phyloP scores from a whole-genome alignment of 2,113 vertebrate species.

The Mormyrus lacerda region DNA sequence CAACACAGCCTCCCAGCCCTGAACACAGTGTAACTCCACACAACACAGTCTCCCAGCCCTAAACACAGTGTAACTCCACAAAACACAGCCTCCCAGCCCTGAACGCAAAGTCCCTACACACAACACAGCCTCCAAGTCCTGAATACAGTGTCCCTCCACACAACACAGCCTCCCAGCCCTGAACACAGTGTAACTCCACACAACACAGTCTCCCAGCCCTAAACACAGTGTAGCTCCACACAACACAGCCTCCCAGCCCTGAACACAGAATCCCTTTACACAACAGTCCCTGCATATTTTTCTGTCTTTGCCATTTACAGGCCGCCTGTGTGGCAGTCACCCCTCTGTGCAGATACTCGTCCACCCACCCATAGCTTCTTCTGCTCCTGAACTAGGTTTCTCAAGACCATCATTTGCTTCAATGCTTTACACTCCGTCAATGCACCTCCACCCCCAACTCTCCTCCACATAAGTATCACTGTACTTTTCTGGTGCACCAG shows the following conservation, averaged over 20 bases:
- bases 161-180: background rate
- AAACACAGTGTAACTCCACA: no score
- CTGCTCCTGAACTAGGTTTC: background rate
- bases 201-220: background rate
- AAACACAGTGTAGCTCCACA: background rate
- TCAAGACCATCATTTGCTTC: background rate
- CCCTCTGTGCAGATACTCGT: background rate
- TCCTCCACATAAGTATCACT: background rate
- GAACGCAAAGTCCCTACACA: background rate
- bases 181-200: no score
- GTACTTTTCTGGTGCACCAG: background rate
- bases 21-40: no score
- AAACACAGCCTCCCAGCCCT: background rate
- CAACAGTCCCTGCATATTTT: no score
- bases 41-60: background rate
- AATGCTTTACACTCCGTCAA: background rate
- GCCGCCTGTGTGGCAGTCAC: background rate
- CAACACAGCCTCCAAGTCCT: background rate
- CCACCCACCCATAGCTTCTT: background rate
- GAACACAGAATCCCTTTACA: background rate
- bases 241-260: background rate
- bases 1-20: no score
- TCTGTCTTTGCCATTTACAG: background rate
- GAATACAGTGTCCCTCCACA: background rate
- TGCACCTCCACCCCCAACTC: constrained; percentile 24